Base-by-base conservation (phyloP, 2,797 vertebrate genomes). In the Sciaenops ocellatus region DNA sequence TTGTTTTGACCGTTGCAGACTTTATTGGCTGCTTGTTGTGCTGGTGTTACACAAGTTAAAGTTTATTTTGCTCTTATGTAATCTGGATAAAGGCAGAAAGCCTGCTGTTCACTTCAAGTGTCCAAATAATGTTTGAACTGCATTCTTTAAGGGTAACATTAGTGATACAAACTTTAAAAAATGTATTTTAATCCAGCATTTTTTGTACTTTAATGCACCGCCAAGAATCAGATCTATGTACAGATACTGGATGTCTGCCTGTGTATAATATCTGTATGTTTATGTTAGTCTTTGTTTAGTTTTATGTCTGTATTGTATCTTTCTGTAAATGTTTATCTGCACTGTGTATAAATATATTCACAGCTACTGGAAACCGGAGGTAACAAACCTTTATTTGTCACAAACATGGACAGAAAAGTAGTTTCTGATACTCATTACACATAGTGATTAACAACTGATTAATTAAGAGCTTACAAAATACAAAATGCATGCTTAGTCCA, bases 1-100 rank as follows among this genome's bases (percentile, higher is more conserved):
- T 86, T 90, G 76, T 90, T 90, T 79, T 90, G 88, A 87, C 78
- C 82, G 41, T 63, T 65, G 38, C 44, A 60, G 73, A 80, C 38
- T n/a, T 71, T 61, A 69, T 84, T 85, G 50, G 60, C 65, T 78
- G 47, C 68, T 82, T 80, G 57, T 77, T 83, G 54, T 75, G 26
- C 63, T 76, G 17, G 9, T 76, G 26, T 73, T 54, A 38, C 44
- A 44, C n/a, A 44, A 79, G 26, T 80, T 51, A 30, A 78, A 76
- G 56, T 63, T 38, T 73, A 73, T 80, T 82, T 68, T 30, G 48
- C 38, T 26, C 17, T 85, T 84, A 76, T 51, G 30, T 79, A 76
- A 83, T 76, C 47, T 72, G 73, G 68, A 86, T 81, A 62, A 83
- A 74, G 60, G 61, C 17, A 62, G 11, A 65, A 38, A 47, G 42